Conservation (phyloP, 2,113 vertebrate genomes). For the Otocyon megalotis region DNA sequence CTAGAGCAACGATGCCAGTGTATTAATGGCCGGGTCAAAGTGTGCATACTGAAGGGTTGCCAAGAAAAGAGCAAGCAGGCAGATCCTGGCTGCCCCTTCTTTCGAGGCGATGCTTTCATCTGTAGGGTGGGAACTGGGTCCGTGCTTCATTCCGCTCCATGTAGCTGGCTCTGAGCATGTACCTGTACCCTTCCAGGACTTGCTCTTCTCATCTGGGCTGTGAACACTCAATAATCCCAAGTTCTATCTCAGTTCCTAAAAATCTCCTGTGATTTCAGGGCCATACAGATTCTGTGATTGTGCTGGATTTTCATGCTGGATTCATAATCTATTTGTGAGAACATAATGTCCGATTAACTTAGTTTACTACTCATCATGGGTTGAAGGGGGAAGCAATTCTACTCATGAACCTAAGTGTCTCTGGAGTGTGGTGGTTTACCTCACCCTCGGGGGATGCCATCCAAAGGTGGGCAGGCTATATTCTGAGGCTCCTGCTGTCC, state of each 20-base stretch:
- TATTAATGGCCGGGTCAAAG: neutral
- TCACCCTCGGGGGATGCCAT: neutral
- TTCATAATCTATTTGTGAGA: neutral
- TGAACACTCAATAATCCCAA: neutral
- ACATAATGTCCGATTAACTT: neutral
- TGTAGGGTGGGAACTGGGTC: neutral
- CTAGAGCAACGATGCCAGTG: neutral
- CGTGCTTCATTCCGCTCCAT: neutral
- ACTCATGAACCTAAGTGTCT: neutral
- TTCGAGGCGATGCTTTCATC: fast-evolving
- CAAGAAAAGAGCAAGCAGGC: neutral
- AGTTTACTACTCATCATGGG: neutral
- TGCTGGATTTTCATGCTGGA: neutral
- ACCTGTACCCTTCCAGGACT: fast-evolving
- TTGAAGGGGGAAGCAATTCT: too few relatives aligned
- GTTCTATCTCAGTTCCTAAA: neutral
- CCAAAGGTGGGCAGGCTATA: neutral
- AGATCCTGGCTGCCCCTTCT: fast-evolving
- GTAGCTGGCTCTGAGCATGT: neutral
- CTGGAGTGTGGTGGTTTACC: neutral
- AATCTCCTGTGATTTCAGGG: neutral
- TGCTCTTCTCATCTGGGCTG: neutral
- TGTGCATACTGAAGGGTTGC: fast-evolving
- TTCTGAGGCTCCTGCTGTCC: neutral
- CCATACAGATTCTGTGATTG: neutral